Percentiles rank a stretch among this genome's conserved stretches.
These are phyloP conservation scores for Athalia cordata DNA, from an alignment of 2,888 invertebrate species.

Conservation along the genomic window DNA sequence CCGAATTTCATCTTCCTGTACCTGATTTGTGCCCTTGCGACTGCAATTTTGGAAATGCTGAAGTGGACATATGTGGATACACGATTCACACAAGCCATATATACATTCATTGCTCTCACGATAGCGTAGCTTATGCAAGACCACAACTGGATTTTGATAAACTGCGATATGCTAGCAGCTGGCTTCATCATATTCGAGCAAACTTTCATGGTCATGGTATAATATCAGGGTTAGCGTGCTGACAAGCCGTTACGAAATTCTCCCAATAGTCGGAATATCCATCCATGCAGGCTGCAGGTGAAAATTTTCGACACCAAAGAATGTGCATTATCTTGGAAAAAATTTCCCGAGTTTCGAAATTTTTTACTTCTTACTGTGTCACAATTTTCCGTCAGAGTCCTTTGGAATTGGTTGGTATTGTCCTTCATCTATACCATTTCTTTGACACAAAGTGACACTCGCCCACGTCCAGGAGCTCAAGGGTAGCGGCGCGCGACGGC, in stretches of 20 bases:
- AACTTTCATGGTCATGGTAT: too few species aligned
- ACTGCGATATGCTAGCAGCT: too few species aligned
- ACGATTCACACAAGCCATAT: too few species aligned
- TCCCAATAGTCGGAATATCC: too few species aligned
- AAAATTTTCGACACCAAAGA: too few species aligned
- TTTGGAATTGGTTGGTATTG: conserved; percentile 13
- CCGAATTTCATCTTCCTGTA: conserved; percentile 45
- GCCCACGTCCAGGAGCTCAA: conserved; percentile 64
- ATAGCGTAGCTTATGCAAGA: too few species aligned
- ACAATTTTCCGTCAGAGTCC: neutral
- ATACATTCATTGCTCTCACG: too few species aligned
- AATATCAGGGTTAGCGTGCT: too few species aligned
- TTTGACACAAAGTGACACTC: conserved; percentile 71
- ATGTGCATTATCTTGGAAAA: neutral
- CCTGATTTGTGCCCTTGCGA: neutral
- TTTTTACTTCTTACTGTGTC: neutral
- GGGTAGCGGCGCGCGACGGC: conserved; percentile 65
- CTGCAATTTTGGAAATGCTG: neutral
- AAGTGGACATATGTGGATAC: neutral
- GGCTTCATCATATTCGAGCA: too few species aligned
- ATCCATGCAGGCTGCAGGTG: too few species aligned
- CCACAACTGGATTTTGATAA: too few species aligned
- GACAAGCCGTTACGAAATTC: too few species aligned
- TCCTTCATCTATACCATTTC: conserved; percentile 69
- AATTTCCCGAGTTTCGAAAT: neutral